Evolutionary conservation across 2,113 vertebrate genomes (phyloP), one percentile per base, ranked within the genome.

Genomic region (Prochilodus magdalenae): DNA sequence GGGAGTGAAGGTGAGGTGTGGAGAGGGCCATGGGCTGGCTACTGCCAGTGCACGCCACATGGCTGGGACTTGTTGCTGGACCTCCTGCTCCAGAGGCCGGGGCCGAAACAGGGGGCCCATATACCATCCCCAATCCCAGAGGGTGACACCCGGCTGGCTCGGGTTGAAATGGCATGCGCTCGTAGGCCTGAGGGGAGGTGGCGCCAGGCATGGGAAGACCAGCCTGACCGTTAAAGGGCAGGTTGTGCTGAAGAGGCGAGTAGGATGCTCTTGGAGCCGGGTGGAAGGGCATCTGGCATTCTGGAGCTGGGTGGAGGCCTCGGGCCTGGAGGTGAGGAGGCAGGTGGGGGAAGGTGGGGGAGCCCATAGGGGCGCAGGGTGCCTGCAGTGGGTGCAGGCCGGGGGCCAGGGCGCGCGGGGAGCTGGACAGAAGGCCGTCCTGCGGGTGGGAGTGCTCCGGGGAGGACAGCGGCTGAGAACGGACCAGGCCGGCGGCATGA

Each of bases 261-360:
- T 98, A 98, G 84, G 97, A 93, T 86, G 95, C 94, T 89, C 93
- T 88, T 82, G 94, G 89, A 88, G 94, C 92, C 60, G 95, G 92
- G 84, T 97, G 96, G 94, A 96, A 99, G 84, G 95, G 90, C 86
- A 97, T 92, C 70, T 96, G 96, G 94, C 95, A 97, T 88, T 99
- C 96, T 73, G 96, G 90, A 76, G 94, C 93, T 3, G 94, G 87
- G 87, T 94, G 95, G 83, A 97, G 91, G 88, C 94, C 94, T 87
- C 89, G 95, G 87, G 93, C 93, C 87, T 97, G 97, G 84, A 97
- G 92, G 57, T 96, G 96, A 80, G 96, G 91, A 80, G 96, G 91
- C 94, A 98, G 91, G 90, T 96, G 96, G 89, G 96, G 93, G 86
- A 96, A 95, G 70, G 95, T 88, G 5, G 96, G 92, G 84, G 96